phyloP scores from a whole-genome alignment of 2,113 vertebrate species.

The Dromaius novaehollandiae region DNA sequence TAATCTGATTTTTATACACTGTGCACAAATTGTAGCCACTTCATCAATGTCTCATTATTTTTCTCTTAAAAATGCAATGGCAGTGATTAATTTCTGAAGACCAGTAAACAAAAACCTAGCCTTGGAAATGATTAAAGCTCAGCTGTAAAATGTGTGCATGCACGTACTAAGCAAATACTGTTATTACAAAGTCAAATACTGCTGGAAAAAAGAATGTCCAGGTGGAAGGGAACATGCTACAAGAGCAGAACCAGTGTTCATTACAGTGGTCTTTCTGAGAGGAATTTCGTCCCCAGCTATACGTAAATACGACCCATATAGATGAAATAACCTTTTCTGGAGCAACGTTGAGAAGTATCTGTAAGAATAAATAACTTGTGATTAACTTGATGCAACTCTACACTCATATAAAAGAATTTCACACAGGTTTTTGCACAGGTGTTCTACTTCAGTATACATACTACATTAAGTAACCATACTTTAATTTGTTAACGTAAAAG shows the following conservation, averaged over 20 bases:
- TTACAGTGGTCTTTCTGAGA: not conserved
- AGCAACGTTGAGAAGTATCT: not conserved
- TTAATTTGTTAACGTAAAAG: not conserved
- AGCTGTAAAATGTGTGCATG: constrained; percentile 23
- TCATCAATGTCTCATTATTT: constrained; percentile 83
- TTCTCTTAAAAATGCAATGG: constrained; percentile 73
- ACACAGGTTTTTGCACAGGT: not conserved
- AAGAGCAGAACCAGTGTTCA: not conserved
- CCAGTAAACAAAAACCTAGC: constrained; percentile 75
- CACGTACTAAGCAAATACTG: not conserved
- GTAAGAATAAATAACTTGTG: not conserved
- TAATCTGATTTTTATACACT: constrained; percentile 77
- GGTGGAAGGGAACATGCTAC: not conserved
- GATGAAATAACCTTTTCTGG: not conserved
- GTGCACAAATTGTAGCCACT: constrained; percentile 74
- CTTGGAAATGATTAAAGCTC: constrained; percentile 69
- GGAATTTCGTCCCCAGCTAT: not conserved
- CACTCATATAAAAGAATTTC: not conserved
- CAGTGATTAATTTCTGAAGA: constrained; percentile 83
- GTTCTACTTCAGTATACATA: not conserved
- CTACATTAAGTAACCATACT: not conserved
- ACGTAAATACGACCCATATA: not conserved
- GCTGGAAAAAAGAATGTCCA: not conserved
- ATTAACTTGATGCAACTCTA: not conserved
- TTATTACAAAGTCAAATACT: not conserved